These are phyloP conservation scores for Trematomus loennbergii DNA, from an alignment of 2,113 vertebrate species.

Conservation along the genomic window DNA sequence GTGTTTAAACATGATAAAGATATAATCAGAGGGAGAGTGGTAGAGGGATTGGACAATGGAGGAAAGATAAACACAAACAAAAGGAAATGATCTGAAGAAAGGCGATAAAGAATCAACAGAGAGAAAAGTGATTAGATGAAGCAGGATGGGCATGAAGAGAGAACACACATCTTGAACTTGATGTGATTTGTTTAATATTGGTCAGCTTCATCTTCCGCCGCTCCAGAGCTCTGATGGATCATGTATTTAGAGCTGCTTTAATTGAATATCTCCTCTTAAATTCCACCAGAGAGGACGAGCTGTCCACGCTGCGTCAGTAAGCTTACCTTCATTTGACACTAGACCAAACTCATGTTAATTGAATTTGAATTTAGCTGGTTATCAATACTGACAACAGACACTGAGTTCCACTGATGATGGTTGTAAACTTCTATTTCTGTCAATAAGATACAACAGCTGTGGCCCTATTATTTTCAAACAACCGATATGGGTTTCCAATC, in stretches of 20 bases:
- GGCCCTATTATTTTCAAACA: background rate
- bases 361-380: background rate
- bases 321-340: background rate
- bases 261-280: background rate
- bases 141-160: background rate
- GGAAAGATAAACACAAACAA: slow-evolving; percentile 3
- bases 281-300: background rate
- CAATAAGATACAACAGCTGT: background rate
- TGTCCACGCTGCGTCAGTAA: background rate
- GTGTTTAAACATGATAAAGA: slow-evolving; percentile 31
- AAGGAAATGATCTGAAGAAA: slow-evolving; percentile 7
- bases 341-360: background rate
- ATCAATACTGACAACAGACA: background rate
- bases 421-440: slow-evolving; percentile 6
- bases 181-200: background rate
- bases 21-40: background rate
- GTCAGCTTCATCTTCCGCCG: background rate
- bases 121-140: background rate
- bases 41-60: background rate
- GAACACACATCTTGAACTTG: background rate
- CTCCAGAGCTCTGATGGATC: background rate
- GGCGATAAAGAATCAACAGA: background rate
- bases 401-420: background rate
- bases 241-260: slow-evolving; percentile 2
- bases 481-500: background rate